Base-by-base conservation (phyloP, 2,888 invertebrate species). In the Caenorhabditis angaria region DNA sequence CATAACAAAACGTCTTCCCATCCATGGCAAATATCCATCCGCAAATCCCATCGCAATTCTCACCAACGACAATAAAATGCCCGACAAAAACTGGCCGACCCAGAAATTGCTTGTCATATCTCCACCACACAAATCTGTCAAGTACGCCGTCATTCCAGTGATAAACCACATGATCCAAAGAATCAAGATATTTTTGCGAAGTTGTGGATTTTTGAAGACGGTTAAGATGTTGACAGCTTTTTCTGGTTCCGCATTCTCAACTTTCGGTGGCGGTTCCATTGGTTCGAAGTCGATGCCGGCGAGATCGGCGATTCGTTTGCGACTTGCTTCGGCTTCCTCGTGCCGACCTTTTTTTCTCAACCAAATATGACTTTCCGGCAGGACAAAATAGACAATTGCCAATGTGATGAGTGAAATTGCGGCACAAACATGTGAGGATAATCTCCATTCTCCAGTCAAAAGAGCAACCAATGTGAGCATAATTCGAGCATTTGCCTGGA, bases 291-390 rank as follows among this genome's bases (percentile, higher is more conserved):
- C 61, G 10, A 79, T 53, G 64, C 79, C 79, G 27, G 79, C 74
- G 12, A 79, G 55, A 8, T 51, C 60, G 22, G 79, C 79, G 25
- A 79, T 61, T n/a, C 75, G 67, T 47, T 75, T 76, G 1, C 79
- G 47, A 24, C 70, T 70, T 57, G 64, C 74, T 54, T 79, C 79
- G 5, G 79, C 66, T 53, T 79, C 79, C 20, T 61, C 76, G 29
- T 70, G 68, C 1, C 79, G 57, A 41, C 78, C 78, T 67, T 71
- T 81, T 28, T 74, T 71, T 24, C 72, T 73, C 24, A 81, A 63
- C 78, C 78, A 81, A 57, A 81, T 78, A 56, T 79, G 81, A 32
- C 70, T 71, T 67, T 81, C 81, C 2, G 81, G 81, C 10, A 81
- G 76, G 12, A 81, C 59, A 28, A 79, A 79, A 35, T 73, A 64